Conservation (phyloP, 2,888 invertebrate genomes). For the Choreutis nemorana region DNA sequence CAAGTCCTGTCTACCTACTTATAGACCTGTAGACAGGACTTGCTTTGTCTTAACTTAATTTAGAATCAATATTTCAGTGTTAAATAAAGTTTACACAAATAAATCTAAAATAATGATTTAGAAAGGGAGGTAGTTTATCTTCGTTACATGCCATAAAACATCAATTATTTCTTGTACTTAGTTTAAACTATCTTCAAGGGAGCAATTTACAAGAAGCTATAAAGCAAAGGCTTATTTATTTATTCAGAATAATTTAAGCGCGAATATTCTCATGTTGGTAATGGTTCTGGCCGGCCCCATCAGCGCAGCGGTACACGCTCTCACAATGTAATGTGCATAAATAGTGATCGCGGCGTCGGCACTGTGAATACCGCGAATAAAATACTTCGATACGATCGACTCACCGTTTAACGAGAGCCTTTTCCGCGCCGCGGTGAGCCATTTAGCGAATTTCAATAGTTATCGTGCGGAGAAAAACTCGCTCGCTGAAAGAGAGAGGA, state of each 20-base stretch:
- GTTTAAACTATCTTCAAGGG: too few relatives aligned
- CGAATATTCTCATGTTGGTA: slow-evolving; percentile 28
- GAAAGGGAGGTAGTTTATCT: too few relatives aligned
- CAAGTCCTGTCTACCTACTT: too few relatives aligned
- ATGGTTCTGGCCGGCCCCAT: slow-evolving; percentile 24
- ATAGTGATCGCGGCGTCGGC: slow-evolving; percentile 44
- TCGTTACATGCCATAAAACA: too few relatives aligned
- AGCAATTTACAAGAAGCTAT: too few relatives aligned
- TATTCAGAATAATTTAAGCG: slow-evolving; percentile 30
- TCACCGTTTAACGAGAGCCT: slow-evolving; percentile 63
- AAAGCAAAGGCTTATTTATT: slow-evolving; percentile 29
- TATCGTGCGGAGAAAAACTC: slow-evolving; percentile 64
- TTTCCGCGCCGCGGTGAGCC: slow-evolving; percentile 63
- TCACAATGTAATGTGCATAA: slow-evolving; percentile 45
- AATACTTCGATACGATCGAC: slow-evolving; percentile 59
- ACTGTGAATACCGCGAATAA: slow-evolving; percentile 50
- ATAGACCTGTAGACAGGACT: too few relatives aligned
- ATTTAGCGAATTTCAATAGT: slow-evolving; percentile 67
- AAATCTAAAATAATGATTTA: too few relatives aligned
- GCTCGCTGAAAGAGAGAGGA: slow-evolving; percentile 36
- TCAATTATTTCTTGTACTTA: too few relatives aligned
- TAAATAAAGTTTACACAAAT: too few relatives aligned
- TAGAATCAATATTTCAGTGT: too few relatives aligned
- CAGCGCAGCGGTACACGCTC: slow-evolving; percentile 21
- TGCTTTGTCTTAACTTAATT: too few relatives aligned